A percentile compares a stretch with the other conserved stretches of the same genome.
Evolutionary conservation across 1,140 invertebrate genomes (phyloP).

Genomic region (Hypsibius dujardini): DNA sequence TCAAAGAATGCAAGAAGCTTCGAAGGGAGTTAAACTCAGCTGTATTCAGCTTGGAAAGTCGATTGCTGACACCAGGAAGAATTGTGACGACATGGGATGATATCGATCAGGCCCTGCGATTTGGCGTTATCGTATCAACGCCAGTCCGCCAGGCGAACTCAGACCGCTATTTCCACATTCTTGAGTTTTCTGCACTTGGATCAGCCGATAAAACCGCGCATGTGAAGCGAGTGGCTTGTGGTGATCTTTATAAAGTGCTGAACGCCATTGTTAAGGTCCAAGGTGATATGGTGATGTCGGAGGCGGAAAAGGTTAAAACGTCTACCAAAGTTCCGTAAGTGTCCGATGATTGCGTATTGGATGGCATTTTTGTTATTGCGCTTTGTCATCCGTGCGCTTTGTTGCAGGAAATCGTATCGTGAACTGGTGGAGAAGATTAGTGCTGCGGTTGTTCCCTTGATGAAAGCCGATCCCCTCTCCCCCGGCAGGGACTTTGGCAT

Average conservation of each 20-base stretch:
- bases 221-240: neutral
- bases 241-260: constrained; percentile 12
- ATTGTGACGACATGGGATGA: neutral
- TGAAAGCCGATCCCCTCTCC: constrained; percentile 32
- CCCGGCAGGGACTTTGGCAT: constrained; percentile 40
- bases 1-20: neutral
- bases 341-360: neutral
- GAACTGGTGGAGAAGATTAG: neutral
- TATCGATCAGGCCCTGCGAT: neutral
- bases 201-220: neutral
- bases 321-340: constrained; percentile 13
- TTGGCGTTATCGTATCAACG: constrained; percentile 3
- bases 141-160: neutral
- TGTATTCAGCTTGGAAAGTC: neutral
- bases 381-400: neutral
- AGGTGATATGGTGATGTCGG: constrained; percentile 42
- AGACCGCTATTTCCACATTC: neutral
- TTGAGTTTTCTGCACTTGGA: neutral
- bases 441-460: neutral
- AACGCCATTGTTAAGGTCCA: constrained; percentile 26
- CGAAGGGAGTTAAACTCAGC: neutral
- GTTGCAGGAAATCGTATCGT: neutral
- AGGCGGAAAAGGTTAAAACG: constrained; percentile 41
- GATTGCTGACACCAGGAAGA: neutral
- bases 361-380: neutral